phyloP scores from a whole-genome alignment of 2,797 vertebrate species.

The Meda fulgida region DNA sequence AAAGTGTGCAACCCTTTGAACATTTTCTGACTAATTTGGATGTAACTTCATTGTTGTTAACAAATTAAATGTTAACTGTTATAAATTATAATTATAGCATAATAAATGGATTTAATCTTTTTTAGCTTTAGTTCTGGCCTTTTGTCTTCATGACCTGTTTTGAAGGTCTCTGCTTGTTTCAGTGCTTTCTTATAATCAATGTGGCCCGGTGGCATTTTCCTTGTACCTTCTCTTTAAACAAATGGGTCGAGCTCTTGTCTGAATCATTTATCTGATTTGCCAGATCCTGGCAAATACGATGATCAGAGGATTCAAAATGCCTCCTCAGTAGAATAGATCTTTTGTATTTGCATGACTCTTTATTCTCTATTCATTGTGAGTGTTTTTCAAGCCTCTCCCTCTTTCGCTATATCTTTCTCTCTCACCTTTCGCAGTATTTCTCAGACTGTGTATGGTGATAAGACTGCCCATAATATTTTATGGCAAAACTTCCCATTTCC shows the following conservation, averaged over 20 bases:
- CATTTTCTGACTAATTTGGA: not conserved
- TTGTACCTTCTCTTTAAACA: constrained; percentile 39
- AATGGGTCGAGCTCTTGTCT: constrained; percentile 5
- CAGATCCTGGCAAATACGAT: constrained; percentile 32
- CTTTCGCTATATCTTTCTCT: not conserved
- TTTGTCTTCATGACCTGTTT: constrained; percentile 26
- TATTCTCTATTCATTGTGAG: constrained; percentile 34
- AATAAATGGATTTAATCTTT: constrained; percentile 1
- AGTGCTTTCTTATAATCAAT: constrained; percentile 6
- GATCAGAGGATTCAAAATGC: constrained; percentile 36
- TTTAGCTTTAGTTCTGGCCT: not conserved
- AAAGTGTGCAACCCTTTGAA: not conserved
- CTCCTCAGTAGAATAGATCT: constrained; percentile 38
- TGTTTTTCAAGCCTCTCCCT: not conserved
- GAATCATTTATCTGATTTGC: constrained; percentile 38
- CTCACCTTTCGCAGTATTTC: not conserved
- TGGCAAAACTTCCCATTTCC: constrained; percentile 38
- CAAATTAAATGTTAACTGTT: not conserved
- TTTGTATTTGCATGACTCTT: constrained; percentile 23
- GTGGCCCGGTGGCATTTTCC: constrained; percentile 36
- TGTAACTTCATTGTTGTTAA: not conserved
- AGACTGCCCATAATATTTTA: constrained; percentile 52
- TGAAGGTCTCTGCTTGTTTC: constrained; percentile 26
- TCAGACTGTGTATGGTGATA: constrained; percentile 8
- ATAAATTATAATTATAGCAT: not conserved